phyloP scores from a whole-genome alignment of 2,113 vertebrate species.

The Odobenus rosmarus region DNA sequence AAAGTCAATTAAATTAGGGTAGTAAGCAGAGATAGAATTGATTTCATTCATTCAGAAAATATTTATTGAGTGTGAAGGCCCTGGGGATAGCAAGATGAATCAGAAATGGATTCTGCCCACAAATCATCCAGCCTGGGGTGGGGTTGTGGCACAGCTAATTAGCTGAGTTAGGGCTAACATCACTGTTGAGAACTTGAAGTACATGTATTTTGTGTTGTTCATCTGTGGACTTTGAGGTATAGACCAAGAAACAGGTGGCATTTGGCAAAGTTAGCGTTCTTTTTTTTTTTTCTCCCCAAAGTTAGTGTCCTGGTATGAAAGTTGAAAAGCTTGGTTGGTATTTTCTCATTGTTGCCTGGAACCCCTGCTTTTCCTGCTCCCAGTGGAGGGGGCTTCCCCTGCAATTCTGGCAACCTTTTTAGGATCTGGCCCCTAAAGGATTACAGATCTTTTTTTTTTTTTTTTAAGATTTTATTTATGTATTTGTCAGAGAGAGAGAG shows the following conservation, averaged over 20 bases:
- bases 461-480: no score
- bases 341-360: background rate
- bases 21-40: background rate
- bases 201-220: background rate
- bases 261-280: background rate
- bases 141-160: background rate
- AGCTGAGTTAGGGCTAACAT: background rate
- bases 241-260: background rate
- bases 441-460: background rate
- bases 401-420: background rate
- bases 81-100: background rate
- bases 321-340: background rate
- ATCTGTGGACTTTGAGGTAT: background rate
- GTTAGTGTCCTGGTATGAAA: background rate
- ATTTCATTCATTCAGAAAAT: background rate
- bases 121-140: background rate
- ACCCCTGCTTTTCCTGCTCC: background rate
- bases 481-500: no score
- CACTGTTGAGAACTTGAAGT: background rate
- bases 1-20: background rate
- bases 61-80: background rate
- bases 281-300: background rate
- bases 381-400: background rate
- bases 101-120: background rate
- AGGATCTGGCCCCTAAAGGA: background rate